phyloP scores from a whole-genome alignment of 2,888 invertebrate genomes.

The Ophion ventricosus region DNA sequence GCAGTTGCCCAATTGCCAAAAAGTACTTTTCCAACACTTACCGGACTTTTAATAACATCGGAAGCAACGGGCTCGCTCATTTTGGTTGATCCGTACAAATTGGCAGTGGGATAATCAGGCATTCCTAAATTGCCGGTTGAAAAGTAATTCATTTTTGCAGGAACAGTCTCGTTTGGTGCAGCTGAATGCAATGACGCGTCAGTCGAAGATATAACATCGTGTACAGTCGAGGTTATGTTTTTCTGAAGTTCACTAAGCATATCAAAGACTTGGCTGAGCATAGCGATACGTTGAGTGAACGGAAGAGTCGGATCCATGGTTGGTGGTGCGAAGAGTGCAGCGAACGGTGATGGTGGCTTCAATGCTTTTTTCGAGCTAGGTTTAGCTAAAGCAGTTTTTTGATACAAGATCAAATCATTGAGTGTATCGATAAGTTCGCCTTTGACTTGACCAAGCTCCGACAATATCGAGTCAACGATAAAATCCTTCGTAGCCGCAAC shows the following conservation, averaged over 20 bases:
- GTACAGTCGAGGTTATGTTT: constrained; percentile 75
- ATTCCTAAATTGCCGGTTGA: not conserved
- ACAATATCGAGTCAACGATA: constrained; percentile 76
- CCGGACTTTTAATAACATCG: constrained; percentile 75
- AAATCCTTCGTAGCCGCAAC: constrained; percentile 77
- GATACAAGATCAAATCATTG: constrained; percentile 75
- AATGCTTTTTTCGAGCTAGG: constrained; percentile 67
- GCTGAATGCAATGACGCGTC: not conserved
- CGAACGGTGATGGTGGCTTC: constrained; percentile 67
- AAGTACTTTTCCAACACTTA: not conserved
- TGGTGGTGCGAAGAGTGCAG: constrained; percentile 73
- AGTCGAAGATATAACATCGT: constrained; percentile 65
- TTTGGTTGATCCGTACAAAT: constrained; percentile 6
- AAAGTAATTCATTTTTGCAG: not conserved
- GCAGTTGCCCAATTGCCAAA: not conserved
- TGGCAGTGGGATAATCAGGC: not conserved
- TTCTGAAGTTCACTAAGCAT: constrained; percentile 79
- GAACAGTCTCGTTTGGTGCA: constrained; percentile 3
- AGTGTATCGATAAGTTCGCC: constrained; percentile 77
- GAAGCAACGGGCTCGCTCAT: constrained; percentile 73
- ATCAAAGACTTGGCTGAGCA: constrained; percentile 80
- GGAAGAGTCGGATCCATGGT: constrained; percentile 74
- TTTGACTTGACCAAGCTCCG: constrained; percentile 76
- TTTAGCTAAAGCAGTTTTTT: constrained; percentile 70
- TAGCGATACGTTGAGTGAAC: constrained; percentile 77